phyloP scores from a whole-genome alignment of 2,888 invertebrate species.

The Eilema sororculum region DNA sequence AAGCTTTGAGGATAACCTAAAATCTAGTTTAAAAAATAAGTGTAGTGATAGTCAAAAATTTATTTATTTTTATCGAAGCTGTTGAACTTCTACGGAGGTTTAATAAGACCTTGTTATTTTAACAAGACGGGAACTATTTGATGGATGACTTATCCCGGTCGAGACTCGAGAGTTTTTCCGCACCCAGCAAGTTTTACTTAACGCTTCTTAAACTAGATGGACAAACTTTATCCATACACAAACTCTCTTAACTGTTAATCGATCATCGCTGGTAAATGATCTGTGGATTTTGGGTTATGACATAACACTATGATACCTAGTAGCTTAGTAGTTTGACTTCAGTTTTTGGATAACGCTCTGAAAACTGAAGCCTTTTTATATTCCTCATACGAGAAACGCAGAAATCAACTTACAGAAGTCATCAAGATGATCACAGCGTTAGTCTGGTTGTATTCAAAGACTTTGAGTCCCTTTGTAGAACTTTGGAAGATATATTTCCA shows the following conservation, averaged over 20 bases:
- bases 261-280: constrained; percentile 76
- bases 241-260: constrained; percentile 74
- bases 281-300: constrained; percentile 57
- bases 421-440: no score
- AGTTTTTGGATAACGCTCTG: not conserved
- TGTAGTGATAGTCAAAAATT: constrained; percentile 25
- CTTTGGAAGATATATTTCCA: not conserved
- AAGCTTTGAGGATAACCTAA: no score
- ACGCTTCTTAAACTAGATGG: constrained; percentile 67
- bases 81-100: constrained; percentile 46
- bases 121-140: constrained; percentile 69
- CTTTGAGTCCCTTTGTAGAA: no score
- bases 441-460: no score
- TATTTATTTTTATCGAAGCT: constrained; percentile 28
- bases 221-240: constrained; percentile 75
- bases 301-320: not conserved
- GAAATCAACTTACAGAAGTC: not conserved
- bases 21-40: not conserved
- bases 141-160: constrained; percentile 74
- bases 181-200: constrained; percentile 73
- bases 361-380: not conserved
- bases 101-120: constrained; percentile 64
- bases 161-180: constrained; percentile 65
- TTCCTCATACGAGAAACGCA: not conserved
- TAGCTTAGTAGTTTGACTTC: not conserved